Evolutionary conservation across 2,797 vertebrate genomes (phyloP).

Genomic region (Uromys caudimaculatus): DNA sequence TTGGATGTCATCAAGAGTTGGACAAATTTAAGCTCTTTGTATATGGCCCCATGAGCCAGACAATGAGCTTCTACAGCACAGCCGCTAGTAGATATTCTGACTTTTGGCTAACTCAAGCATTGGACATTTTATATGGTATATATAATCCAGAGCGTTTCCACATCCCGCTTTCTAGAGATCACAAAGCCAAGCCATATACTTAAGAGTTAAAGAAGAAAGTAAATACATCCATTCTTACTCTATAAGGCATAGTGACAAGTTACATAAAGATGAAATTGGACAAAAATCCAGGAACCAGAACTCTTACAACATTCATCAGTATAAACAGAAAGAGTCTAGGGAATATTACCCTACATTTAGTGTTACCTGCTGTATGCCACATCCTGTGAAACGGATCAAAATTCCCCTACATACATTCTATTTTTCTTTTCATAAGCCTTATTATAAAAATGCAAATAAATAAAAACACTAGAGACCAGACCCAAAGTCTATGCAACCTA

Average conservation of each 20-base stretch:
- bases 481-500: background rate
- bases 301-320: constrained; percentile 29
- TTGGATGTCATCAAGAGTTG: background rate
- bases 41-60: background rate
- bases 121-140: background rate
- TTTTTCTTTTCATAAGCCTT: background rate
- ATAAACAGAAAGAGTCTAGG: background rate
- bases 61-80: background rate
- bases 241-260: background rate
- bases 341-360: background rate
- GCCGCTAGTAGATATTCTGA: background rate
- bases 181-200: constrained; percentile 11
- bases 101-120: background rate
- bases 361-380: constrained; percentile 25
- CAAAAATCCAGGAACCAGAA: background rate
- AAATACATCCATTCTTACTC: background rate
- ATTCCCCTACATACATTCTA: background rate
- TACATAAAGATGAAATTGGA: background rate
- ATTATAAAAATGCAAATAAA: background rate
- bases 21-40: background rate
- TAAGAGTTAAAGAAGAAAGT: constrained; percentile 27
- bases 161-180: background rate
- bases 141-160: background rate
- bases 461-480: background rate
- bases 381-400: constrained; percentile 2